phyloP scores from a whole-genome alignment of 2,888 invertebrate genomes.

The Lutraria lutraria region DNA sequence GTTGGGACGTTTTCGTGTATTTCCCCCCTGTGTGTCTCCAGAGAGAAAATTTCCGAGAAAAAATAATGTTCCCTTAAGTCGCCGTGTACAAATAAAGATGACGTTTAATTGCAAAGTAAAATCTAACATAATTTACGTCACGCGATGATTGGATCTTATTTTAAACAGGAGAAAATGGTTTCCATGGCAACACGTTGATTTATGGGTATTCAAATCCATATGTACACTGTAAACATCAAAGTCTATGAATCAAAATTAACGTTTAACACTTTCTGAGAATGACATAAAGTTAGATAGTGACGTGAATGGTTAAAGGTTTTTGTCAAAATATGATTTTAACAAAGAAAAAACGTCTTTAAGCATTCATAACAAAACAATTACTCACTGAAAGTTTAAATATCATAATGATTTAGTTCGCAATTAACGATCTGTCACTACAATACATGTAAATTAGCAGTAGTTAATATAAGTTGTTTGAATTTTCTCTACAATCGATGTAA shows the following conservation, averaged over 20 bases:
- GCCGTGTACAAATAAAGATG: neutral
- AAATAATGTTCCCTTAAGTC: neutral
- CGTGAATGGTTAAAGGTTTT: neutral
- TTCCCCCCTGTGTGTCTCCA: neutral
- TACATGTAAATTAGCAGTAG: too few species aligned
- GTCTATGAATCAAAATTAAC: conserved; percentile 25
- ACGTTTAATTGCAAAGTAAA: conserved; percentile 29
- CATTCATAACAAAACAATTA: too few species aligned
- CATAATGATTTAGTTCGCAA: too few species aligned
- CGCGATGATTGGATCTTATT: conserved; percentile 19
- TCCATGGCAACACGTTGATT: neutral
- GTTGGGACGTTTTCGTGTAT: conserved; percentile 1
- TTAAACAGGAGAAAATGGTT: neutral
- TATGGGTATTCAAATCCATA: neutral
- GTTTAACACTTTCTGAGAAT: neutral
- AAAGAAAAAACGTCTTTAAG: too few species aligned
- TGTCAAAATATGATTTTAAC: neutral
- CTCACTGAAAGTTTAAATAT: too few species aligned
- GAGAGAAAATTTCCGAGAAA: neutral
- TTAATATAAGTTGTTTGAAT: too few species aligned
- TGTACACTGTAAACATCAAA: neutral
- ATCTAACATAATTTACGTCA: conserved; percentile 24
- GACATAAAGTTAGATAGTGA: neutral
- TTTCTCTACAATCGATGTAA: too few species aligned
- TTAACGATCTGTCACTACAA: too few species aligned